phyloP scores from a whole-genome alignment of 2,888 invertebrate species.

The Eretmocerus hayati region DNA sequence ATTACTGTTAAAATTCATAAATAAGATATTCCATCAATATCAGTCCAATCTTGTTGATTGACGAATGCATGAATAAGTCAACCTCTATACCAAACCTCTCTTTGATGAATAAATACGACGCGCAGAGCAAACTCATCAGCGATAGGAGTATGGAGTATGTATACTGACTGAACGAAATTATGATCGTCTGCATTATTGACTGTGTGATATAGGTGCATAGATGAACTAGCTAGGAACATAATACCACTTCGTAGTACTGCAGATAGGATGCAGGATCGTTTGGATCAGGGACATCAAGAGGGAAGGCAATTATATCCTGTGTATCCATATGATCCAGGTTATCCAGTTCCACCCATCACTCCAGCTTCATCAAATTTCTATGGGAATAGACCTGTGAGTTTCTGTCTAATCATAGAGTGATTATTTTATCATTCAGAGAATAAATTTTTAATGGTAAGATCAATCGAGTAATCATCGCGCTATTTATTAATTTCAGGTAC shows the following conservation, averaged over 20 bases:
- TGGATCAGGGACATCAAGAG: conserved; percentile 13
- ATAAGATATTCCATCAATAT: too few species aligned
- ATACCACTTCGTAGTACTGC: conserved; percentile 2
- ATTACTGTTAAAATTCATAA: too few species aligned
- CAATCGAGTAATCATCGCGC: neutral
- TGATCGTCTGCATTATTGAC: too few species aligned
- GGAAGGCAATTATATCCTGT: conserved; percentile 8
- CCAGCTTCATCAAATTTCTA: conserved; percentile 9
- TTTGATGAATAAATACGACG: too few species aligned
- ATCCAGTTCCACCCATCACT: conserved; percentile 5
- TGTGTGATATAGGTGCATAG: conserved; percentile 40
- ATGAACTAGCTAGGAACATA: conserved; percentile 26
- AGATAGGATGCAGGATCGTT: conserved; percentile 7
- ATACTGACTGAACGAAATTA: too few species aligned
- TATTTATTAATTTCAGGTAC: conserved; percentile 8
- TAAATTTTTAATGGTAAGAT: neutral
- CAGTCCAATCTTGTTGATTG: too few species aligned
- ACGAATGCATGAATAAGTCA: too few species aligned
- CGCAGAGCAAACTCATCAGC: too few species aligned
- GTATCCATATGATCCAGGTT: conserved; percentile 9
- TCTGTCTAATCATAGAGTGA: conserved; percentile 1
- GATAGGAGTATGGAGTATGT: too few species aligned
- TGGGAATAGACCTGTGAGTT: conserved; percentile 8
- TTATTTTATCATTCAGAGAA: neutral
- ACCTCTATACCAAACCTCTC: too few species aligned